A percentile compares a stretch with the other conserved stretches of the same genome.
Conservation (phyloP, 2,113 vertebrate species). For the Axis porcinus region DNA sequence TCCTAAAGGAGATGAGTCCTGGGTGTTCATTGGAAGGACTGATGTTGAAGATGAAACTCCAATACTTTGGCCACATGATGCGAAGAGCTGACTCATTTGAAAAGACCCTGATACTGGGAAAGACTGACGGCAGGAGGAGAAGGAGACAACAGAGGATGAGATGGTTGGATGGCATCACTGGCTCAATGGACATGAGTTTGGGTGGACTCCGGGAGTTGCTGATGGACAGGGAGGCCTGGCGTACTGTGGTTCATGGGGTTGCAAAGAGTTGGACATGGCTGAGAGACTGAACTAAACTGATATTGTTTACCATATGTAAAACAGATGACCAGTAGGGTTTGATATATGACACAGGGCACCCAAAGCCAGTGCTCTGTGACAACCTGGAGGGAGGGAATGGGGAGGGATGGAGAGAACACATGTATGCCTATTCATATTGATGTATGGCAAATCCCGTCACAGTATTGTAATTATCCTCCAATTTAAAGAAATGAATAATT, state of each 20-base stretch:
- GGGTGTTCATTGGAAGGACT: neutral
- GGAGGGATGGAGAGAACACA: neutral
- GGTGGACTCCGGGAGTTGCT: neutral
- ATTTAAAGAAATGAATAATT: neutral
- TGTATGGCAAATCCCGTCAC: neutral
- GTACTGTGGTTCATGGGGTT: rapidly evolving
- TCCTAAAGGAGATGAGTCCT: neutral
- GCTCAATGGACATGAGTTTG: neutral
- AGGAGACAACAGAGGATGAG: neutral
- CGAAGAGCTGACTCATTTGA: neutral
- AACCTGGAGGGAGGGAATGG: neutral
- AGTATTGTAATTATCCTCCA: neutral
- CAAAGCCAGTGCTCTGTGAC: neutral
- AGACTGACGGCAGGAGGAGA: neutral
- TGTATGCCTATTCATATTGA: neutral
- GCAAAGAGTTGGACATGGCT: rapidly evolving
- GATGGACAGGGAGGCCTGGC: neutral
- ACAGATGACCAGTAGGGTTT: neutral
- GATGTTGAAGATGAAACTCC: neutral
- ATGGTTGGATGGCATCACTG: neutral
- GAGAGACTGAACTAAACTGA: neutral
- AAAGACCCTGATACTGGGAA: neutral
- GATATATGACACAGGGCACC: neutral
- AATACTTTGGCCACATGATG: neutral
- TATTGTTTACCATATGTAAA: neutral